Conservation (phyloP, 2,797 vertebrate species). For the Sebastes itinus region DNA sequence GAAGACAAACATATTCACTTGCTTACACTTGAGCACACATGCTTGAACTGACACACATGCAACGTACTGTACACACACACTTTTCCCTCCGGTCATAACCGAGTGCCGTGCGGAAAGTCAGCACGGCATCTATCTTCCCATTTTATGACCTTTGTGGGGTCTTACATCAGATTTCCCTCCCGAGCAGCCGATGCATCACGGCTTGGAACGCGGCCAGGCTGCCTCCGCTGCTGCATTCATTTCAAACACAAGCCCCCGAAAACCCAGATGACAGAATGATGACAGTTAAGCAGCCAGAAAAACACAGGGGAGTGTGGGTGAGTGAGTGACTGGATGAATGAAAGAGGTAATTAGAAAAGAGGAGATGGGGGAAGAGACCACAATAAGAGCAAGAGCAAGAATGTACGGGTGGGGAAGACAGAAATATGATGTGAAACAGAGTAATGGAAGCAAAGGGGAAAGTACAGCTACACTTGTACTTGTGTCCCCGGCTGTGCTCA, state of each 20-base stretch:
- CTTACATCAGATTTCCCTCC: conserved; percentile 41
- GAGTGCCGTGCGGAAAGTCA: conserved; percentile 30
- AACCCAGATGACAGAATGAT: conserved; percentile 57
- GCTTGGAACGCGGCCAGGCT: conserved; percentile 52
- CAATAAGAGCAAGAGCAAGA: not conserved
- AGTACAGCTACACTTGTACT: not conserved
- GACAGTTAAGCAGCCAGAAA: conserved; percentile 52
- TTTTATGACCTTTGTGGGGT: conserved; percentile 60
- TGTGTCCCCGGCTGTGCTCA: conserved; percentile 13
- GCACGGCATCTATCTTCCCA: conserved; percentile 54
- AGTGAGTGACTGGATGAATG: conserved; percentile 30
- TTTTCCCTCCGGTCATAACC: conserved; percentile 25
- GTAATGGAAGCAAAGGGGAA: conserved; percentile 11
- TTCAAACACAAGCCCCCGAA: conserved; percentile 23
- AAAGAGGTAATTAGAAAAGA: conserved; percentile 38
- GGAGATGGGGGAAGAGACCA: conserved; percentile 2
- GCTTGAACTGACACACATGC: conserved; percentile 18
- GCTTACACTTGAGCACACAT: conserved; percentile 25
- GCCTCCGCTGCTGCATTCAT: conserved; percentile 34
- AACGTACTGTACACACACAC: not conserved
- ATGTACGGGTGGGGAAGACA: conserved; percentile 15
- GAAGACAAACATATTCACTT: conserved; percentile 55
- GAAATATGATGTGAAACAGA: conserved; percentile 37
- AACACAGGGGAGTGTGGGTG: conserved; percentile 33
- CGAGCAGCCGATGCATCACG: conserved; percentile 64